phyloP scores from a whole-genome alignment of 2,888 invertebrate species.

The Synergus umbraculus region DNA sequence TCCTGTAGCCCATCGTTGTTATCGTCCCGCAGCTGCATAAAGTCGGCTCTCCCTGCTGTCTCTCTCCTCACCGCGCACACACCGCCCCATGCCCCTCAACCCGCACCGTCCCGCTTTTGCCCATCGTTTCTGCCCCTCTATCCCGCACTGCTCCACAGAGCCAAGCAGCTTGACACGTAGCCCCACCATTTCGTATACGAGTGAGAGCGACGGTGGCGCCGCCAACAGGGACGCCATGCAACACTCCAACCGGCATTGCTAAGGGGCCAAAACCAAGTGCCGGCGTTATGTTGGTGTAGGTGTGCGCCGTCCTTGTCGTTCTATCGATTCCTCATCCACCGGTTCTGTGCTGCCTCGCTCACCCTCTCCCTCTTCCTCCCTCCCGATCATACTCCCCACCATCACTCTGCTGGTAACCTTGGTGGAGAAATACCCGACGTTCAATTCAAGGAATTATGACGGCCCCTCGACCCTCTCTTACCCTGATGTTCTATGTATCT shows the following conservation, averaged over 20 bases:
- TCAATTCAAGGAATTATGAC: conserved; percentile 77
- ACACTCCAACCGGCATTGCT: conserved; percentile 36
- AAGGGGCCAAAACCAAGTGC: conserved; percentile 46
- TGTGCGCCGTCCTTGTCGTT: conserved; percentile 68
- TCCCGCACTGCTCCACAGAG: conserved; percentile 41
- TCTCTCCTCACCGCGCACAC: conserved; percentile 56
- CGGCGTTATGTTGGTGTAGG: conserved; percentile 44
- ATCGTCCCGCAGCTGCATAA: conserved; percentile 79
- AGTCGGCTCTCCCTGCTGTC: conserved; percentile 74
- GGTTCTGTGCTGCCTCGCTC: conserved; percentile 52
- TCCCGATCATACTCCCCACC: conserved; percentile 46
- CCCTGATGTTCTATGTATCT: conserved; percentile 47
- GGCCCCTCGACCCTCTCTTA: conserved; percentile 69
- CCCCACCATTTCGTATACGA: conserved; percentile 48
- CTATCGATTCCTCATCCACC: conserved; percentile 67
- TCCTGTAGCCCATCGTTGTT: conserved; percentile 79
- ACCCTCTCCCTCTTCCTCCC: conserved; percentile 53
- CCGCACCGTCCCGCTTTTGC: conserved; percentile 52
- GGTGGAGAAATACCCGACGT: conserved; percentile 76
- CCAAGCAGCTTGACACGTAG: conserved; percentile 54
- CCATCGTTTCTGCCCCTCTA: conserved; percentile 44
- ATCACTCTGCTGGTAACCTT: conserved; percentile 71
- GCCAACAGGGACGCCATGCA: conserved; percentile 59
- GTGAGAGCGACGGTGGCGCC: conserved; percentile 55
- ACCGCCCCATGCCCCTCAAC: conserved; percentile 51